Evolutionary conservation across 2,113 vertebrate species (phyloP), one percentile per base, ranked within the genome.

Genomic region (Proterorhinus semilunaris): DNA sequence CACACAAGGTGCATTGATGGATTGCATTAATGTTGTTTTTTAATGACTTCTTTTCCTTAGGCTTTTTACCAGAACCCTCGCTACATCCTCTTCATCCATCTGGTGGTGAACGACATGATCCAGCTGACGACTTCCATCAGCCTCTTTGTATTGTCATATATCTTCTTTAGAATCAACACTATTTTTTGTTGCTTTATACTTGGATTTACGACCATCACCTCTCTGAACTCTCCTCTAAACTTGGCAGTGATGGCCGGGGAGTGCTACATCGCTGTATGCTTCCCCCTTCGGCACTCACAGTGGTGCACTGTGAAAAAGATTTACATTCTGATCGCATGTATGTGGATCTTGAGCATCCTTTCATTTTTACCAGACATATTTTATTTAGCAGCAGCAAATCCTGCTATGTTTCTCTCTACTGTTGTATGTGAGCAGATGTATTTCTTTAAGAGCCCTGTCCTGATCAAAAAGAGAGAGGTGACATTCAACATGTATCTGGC

Each of bases 31-130:
- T 54, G 9, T 9, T 17, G 9, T 9, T 54, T 8, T 50, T 27
- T 3, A 36, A 3, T 36, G 1, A 36, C 27, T 36, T 36, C 27
- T 42, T 46, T 46, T 17, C 55, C 8, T 64, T 74, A 16, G 68
- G 87, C 73, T 67, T 82, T 43, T 81, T 91, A n/a, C 70, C 43
- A 66, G 55, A 89, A 84, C 66, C 85, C 88, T 67, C 86, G 88
- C 13, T 91, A 91, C 80, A 84, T 90, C 61, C 82, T 91, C 4
- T 91, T 79, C 80, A 82, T 83, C 65, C 82, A 88, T 73, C 70
- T 88, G 71, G 87, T 88, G 12, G 4, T 83, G 16, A 88, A 87
- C 2, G 84, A 88, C 21, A 83, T 82, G 53, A 78, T 88, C 63
- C 87, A 85, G 57, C 72, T 84, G 8, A 81, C 66, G 0, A 47